Evolutionary conservation across 2,888 invertebrate genomes (phyloP), one percentile per base, ranked within the genome.

Genomic region (Syrphus vitripennis): DNA sequence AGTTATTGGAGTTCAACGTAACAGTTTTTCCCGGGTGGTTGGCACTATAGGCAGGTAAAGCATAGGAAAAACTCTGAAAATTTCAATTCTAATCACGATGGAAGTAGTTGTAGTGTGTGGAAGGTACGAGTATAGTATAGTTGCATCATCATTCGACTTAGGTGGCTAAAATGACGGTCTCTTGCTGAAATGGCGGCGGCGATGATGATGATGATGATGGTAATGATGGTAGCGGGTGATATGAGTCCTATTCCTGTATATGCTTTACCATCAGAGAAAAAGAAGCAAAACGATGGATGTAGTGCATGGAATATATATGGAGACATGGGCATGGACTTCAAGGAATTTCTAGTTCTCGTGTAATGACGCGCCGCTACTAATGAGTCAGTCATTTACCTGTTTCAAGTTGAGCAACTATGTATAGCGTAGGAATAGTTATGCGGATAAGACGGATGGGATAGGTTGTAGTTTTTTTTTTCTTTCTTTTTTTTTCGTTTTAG

Each of bases 71-170:
- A 63, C 75, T 76, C 55, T 26, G 48, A 45, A 78, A 77, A 78
- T 86, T 86, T 77, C 74, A 86, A 86, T 86, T 86, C 86, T 86
- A 82, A 86, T 86, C 86, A 86, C 82, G 86, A 81, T 86, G 77
- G 82, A 81, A 31, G 48, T 26, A 34, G 6, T 5, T 26, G 9
- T 53, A 12, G 21, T 59, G 2, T 1, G 2, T 4, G 5, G 34
- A 19, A 31, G 4, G 16, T n/a, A n/a, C n/a, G n/a, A n/a, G n/a
- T 19, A 12, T 31, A 19, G 19, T 14, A 14, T 10, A 65, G 65
- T 86, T 86, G 86, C 86, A 81, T 82, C 86, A 86, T 82, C 74
- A 74, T 34, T 71, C 71, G 76, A 83, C 79, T 83, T 79, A 75
- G 82, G 71, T 82, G 82, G 76, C 21, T 80, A 14, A 67, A 70